Percentiles rank a stretch among this genome's conserved stretches.
Conservation (phyloP, 2,797 vertebrate species). For the Cuniculus paca region DNA sequence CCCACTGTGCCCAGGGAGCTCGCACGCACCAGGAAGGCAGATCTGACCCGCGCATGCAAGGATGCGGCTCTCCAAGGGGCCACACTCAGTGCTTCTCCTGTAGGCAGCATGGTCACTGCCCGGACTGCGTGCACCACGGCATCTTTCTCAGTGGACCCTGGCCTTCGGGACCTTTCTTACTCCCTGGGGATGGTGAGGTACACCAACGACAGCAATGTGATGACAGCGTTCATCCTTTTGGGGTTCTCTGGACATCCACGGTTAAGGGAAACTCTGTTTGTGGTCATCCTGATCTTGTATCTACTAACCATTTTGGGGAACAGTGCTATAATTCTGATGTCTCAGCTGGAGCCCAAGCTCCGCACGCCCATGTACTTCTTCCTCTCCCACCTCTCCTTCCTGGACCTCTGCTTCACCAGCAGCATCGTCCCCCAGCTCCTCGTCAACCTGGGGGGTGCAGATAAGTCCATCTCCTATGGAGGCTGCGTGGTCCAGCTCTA, state of each 20-base stretch:
- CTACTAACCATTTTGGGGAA: constrained; percentile 52
- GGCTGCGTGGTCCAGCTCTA: no score
- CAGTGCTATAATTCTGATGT: constrained; percentile 27
- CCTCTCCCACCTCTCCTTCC: no score
- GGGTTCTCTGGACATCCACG: constrained; percentile 60
- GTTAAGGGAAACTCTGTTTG: constrained; percentile 2
- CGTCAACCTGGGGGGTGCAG: not conserved
- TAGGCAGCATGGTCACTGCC: not conserved
- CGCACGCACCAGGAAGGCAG: not conserved
- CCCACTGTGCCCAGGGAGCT: not conserved
- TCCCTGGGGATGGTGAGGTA: not conserved
- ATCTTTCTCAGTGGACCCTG: not conserved
- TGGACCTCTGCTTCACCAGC: constrained; percentile 61
- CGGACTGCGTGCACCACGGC: fast-evolving
- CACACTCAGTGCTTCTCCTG: not conserved
- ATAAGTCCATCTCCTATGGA: no score
- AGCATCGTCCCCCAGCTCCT: constrained; percentile 51
- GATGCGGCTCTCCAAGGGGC: not conserved
- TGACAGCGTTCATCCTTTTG: constrained; percentile 50
- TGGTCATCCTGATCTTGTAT: constrained; percentile 28
- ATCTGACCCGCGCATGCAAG: not conserved
- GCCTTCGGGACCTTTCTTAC: not conserved
- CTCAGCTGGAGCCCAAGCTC: constrained; percentile 30
- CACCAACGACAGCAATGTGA: not conserved
- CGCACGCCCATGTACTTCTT: constrained; percentile 58